These are phyloP conservation scores for Sarcophaga subvicina DNA, from an alignment of 2,888 invertebrate genomes.

Conservation along the genomic window DNA sequence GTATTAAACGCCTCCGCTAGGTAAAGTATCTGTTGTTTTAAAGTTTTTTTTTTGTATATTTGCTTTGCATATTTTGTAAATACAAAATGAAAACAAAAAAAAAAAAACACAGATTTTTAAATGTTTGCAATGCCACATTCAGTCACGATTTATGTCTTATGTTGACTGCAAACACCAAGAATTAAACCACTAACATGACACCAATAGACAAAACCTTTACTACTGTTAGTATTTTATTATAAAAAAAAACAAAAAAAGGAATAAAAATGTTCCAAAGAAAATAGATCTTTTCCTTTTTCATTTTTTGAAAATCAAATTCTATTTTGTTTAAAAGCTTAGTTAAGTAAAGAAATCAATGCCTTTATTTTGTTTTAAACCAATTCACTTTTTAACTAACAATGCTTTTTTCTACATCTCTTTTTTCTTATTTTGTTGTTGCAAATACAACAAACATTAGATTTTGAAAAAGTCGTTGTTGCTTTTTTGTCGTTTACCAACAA, in stretches of 20 bases:
- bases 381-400: slow-evolving; percentile 64
- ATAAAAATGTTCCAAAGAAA: background rate
- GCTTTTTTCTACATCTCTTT: background rate
- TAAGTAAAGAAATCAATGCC: slow-evolving; percentile 50
- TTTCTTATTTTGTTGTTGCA: background rate
- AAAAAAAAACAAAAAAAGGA: slow-evolving; percentile 17
- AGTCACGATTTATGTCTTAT: slow-evolving; percentile 59
- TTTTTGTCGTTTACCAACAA: slow-evolving; percentile 8
- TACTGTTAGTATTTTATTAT: background rate
- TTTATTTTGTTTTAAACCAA: slow-evolving; percentile 59
- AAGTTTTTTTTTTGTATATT: slow-evolving; percentile 7
- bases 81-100: background rate
- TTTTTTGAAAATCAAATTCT: background rate
- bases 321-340: slow-evolving; percentile 45
- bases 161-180: slow-evolving; percentile 1
- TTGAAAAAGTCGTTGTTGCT: slow-evolving; percentile 1
- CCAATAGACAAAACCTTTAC: slow-evolving; percentile 25
- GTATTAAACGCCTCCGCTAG: background rate
- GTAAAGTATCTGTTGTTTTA: background rate
- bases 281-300: background rate
- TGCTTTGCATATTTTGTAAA: slow-evolving; percentile 28
- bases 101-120: background rate
- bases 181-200: slow-evolving; percentile 38
- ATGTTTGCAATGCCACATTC: slow-evolving; percentile 28
- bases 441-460: slow-evolving; percentile 3